These are phyloP conservation scores for Cordilura impudica DNA, from an alignment of 2,888 invertebrate genomes.

Conservation along the genomic window DNA sequence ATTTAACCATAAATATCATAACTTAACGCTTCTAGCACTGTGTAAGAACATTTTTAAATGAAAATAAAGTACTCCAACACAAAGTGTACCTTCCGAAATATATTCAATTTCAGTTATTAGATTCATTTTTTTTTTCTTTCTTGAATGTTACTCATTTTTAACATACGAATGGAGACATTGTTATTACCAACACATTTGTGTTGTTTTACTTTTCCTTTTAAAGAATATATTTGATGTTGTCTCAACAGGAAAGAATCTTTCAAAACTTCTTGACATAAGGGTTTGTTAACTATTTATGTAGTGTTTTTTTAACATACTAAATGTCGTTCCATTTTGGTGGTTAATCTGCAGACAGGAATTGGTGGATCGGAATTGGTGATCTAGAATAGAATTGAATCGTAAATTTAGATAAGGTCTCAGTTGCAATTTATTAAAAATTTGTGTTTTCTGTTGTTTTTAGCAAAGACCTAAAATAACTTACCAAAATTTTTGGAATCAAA, in stretches of 20 bases:
- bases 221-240: background rate
- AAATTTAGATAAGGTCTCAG: too few relatives aligned
- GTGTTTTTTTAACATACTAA: slow-evolving; percentile 30
- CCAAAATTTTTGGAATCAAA: too few relatives aligned
- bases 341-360: too few relatives aligned
- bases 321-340: background rate
- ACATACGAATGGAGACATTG: too few relatives aligned
- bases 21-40: slow-evolving; percentile 53
- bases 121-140: slow-evolving; percentile 47
- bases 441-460: too few relatives aligned
- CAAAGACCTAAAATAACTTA: too few relatives aligned
- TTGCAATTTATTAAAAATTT: too few relatives aligned
- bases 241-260: slow-evolving; percentile 55
- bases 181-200: too few relatives aligned
- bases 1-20: slow-evolving; percentile 64
- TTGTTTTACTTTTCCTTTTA: background rate
- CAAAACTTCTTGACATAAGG: slow-evolving; percentile 54
- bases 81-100: slow-evolving; percentile 49
- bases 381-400: too few relatives aligned
- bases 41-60: background rate
- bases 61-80: background rate
- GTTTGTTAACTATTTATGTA: slow-evolving; percentile 39
- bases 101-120: slow-evolving; percentile 49
- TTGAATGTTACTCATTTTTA: too few relatives aligned
- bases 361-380: too few relatives aligned